phyloP scores from a whole-genome alignment of 2,888 invertebrate genomes.

The Metalampra italica region DNA sequence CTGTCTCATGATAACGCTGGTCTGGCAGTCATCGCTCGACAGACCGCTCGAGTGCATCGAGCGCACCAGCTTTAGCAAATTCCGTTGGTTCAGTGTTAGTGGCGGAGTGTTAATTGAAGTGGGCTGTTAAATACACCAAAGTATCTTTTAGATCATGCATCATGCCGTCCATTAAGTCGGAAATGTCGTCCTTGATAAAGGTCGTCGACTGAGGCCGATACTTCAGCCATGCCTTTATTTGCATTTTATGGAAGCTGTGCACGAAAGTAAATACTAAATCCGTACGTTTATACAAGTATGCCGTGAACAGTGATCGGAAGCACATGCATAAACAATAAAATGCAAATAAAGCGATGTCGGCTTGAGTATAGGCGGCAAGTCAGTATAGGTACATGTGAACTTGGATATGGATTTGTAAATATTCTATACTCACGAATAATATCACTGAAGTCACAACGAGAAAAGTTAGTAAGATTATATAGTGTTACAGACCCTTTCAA shows the following conservation, averaged over 20 bases:
- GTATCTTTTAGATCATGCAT: conserved; percentile 66
- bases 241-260: conserved; percentile 77
- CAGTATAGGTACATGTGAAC: conserved; percentile 19
- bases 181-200: conserved; percentile 38
- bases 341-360: conserved; percentile 75
- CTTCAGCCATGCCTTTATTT: conserved; percentile 58
- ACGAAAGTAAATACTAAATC: conserved; percentile 56
- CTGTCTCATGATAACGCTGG: conserved; percentile 72
- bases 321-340: conserved; percentile 77
- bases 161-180: conserved; percentile 58
- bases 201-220: conserved; percentile 39
- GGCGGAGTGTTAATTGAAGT: conserved; percentile 74
- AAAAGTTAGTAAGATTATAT: neutral
- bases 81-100: conserved; percentile 79
- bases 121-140: conserved; percentile 77
- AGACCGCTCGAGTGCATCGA: conserved; percentile 78
- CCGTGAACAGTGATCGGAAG: conserved; percentile 63
- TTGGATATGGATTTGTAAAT: neutral
- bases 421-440: neutral
- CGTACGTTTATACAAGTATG: conserved; percentile 41
- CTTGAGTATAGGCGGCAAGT: conserved; percentile 37
- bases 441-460: neutral
- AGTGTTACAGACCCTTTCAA: neutral
- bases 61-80: conserved; percentile 76
- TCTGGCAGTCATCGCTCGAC: conserved; percentile 75